Conservation (phyloP, 2,888 invertebrate species). For the Baronia brevicornis region DNA sequence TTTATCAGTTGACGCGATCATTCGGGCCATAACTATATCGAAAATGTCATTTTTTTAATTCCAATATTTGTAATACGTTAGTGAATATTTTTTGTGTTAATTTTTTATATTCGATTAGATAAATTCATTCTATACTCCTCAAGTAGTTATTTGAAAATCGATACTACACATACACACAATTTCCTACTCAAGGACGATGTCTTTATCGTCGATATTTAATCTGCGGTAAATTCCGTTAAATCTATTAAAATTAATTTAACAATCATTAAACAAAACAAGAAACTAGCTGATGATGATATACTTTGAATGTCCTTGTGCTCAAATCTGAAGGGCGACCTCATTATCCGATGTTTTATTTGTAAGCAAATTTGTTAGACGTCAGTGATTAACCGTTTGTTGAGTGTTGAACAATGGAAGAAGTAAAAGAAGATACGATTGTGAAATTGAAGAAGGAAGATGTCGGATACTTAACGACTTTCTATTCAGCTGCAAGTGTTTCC, state of each 20-base stretch:
- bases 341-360: conserved; percentile 15
- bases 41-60: no score
- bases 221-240: conserved; percentile 13
- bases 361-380: conserved; percentile 2
- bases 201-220: no score
- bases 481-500: conserved; percentile 27
- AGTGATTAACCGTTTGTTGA: conserved; percentile 13
- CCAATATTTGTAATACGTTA: no score
- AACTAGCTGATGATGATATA: not conserved
- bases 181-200: no score
- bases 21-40: conserved; percentile 18
- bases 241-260: conserved; percentile 4
- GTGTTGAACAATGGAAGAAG: conserved; percentile 42
- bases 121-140: no score
- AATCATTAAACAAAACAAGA: conserved; percentile 7
- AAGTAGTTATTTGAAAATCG: no score
- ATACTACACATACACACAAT: no score
- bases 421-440: conserved; percentile 38
- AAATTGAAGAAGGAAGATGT: conserved; percentile 47
- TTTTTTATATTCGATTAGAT: no score
- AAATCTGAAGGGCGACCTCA: conserved; percentile 18
- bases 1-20: not conserved
- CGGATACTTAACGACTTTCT: conserved; percentile 39
- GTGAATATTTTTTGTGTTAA: no score
- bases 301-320: conserved; percentile 21